Evolutionary conservation across 1,140 invertebrate species (phyloP), one percentile per base, ranked within the genome.

Genomic region (Achroia grisella): DNA sequence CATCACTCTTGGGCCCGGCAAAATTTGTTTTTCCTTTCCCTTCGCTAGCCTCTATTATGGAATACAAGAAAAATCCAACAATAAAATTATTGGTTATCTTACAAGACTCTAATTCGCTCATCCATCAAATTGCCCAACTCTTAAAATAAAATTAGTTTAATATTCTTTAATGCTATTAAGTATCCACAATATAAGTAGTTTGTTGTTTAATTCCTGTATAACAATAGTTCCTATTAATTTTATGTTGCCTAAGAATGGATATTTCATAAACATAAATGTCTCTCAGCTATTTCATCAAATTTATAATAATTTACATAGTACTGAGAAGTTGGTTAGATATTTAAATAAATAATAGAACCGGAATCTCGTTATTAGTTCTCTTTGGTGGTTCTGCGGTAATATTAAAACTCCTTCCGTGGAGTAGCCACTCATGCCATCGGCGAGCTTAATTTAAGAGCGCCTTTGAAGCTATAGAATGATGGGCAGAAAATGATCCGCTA

Each of bases 1-100:
- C 71, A 77, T 77, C 73, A 77, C 53, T 78, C 72, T 68, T 70
- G 59, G 62, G 58, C 70, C 57, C 48, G 53, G 62, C 56, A 52
- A 64, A 69, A 70, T 63, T 68, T 72, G 65, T 71, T 71, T 70
- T 65, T 65, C 56, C 56, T 65, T 71, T 71, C 49, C 57, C 52
- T 61, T 43, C 36, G 56, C 56, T 57, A 50, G 57, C 57, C 57
- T 44, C 43, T 56, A 23, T 23, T 23, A 23, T 23, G 17, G 17
- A 23, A 23, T 23, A 23, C 17, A 23, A 23, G 17, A 23, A 23
- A 23, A 23, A 23, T 23, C 17, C 17, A 23, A 23, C 17, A 23
- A 23, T 23, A 23, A 23, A 23, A 23, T 23, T 23, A 23, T 23
- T 23, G 17, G 17, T 23, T 23, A 23, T 23, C 2, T 6, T 23